Evolutionary conservation across 2,113 vertebrate genomes (phyloP).

Genomic region (Odobenus rosmarus): DNA sequence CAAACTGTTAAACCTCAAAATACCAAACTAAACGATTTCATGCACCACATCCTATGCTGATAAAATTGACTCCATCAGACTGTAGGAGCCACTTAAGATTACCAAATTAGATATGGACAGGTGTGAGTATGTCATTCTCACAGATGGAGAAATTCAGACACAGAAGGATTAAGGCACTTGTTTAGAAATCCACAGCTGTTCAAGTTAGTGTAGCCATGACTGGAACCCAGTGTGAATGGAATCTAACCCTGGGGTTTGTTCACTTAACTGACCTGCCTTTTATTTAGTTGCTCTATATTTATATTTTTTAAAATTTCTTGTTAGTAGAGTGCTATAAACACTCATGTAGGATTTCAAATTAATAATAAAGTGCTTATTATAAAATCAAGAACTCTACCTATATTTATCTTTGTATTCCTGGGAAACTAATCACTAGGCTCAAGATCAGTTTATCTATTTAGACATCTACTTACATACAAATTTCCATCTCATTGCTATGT

Average conservation of each 20-base stretch:
- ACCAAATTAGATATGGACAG: conserved; percentile 74
- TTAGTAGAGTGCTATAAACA: neutral
- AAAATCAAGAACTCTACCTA: neutral
- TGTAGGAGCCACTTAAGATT: conserved; percentile 57
- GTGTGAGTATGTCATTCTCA: conserved; percentile 33
- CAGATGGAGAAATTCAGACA: conserved; percentile 58
- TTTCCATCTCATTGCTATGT: neutral
- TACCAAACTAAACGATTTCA: conserved; percentile 7
- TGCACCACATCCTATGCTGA: neutral
- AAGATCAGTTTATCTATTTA: neutral
- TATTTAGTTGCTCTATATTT: neutral
- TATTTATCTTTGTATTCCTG: neutral
- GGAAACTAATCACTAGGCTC: neutral
- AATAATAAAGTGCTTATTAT: neutral
- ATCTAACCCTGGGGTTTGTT: neutral
- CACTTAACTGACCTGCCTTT: neutral
- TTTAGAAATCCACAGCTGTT: conserved; percentile 70
- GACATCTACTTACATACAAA: neutral
- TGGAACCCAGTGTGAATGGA: neutral
- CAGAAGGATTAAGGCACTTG: conserved; percentile 52
- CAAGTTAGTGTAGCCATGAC: neutral
- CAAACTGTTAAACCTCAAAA: conserved; percentile 60
- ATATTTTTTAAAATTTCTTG: neutral
- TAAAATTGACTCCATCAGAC: conserved; percentile 2
- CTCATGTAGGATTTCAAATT: neutral